A percentile compares a stretch with the other conserved stretches of the same genome.
These are phyloP conservation scores for Melanotaenia boesemani DNA, from an alignment of 2,797 vertebrate species.

Conservation along the genomic window DNA sequence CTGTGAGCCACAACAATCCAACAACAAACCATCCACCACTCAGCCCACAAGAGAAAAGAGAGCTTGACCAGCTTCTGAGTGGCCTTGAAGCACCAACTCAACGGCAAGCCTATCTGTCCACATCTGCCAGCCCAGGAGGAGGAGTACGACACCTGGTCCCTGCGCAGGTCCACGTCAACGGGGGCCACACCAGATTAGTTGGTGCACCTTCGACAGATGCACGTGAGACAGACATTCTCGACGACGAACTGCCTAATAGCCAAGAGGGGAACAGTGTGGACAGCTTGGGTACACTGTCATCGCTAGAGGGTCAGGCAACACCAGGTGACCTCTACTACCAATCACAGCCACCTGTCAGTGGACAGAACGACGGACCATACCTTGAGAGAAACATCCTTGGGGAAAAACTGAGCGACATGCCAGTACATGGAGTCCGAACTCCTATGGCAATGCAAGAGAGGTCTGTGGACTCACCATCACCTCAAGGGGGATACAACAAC, in stretches of 20 bases:
- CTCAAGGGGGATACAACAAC: conserved; percentile 78
- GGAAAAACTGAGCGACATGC: conserved; percentile 76
- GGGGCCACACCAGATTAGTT: conserved; percentile 72
- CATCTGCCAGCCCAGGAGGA: conserved; percentile 80
- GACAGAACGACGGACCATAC: conserved; percentile 75
- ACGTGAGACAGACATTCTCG: conserved; percentile 94
- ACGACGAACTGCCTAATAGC: conserved; percentile 90
- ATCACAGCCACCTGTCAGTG: conserved; percentile 64
- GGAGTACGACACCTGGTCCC: conserved; percentile 90
- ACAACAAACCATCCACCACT: conserved; percentile 66
- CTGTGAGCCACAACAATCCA: conserved; percentile 64
- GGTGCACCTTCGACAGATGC: conserved; percentile 77
- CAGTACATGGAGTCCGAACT: conserved; percentile 77
- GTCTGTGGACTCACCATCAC: conserved; percentile 73
- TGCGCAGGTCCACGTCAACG: conserved; percentile 95
- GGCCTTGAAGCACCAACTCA: conserved; percentile 85
- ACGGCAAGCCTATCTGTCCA: conserved; percentile 76
- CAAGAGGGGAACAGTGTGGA: conserved; percentile 94
- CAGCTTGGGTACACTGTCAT: conserved; percentile 94
- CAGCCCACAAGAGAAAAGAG: conserved; percentile 89
- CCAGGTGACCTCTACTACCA: conserved; percentile 79
- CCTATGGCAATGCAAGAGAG: conserved; percentile 68
- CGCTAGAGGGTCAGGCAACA: conserved; percentile 88
- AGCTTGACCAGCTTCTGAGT: conserved; percentile 92
- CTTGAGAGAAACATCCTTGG: conserved; percentile 70